Evolutionary conservation across 1,140 invertebrate genomes (phyloP).

Genomic region (Gonatopus flavifemur): DNA sequence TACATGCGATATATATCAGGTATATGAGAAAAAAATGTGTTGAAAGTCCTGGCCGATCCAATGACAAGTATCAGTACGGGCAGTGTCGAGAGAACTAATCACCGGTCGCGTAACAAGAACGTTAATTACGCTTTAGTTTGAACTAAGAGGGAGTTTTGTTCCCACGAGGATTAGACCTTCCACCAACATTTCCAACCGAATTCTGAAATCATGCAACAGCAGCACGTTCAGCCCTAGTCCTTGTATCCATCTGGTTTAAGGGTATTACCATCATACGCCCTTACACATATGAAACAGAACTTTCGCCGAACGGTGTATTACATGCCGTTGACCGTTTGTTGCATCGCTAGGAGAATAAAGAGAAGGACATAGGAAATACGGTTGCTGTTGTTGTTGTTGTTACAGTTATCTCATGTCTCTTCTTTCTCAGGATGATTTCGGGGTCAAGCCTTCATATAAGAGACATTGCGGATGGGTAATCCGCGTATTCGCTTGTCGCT

Average conservation of each 20-base stretch:
- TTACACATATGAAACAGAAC: constrained; percentile 23
- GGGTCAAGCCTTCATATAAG: constrained; percentile 6
- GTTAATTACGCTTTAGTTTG: constrained; percentile 34
- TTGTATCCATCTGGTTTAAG: no score
- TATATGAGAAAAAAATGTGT: no score
- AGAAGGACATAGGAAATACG: no score
- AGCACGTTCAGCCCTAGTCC: constrained; percentile 8
- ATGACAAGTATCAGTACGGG: constrained; percentile 10
- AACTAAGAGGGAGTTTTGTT: constrained; percentile 33
- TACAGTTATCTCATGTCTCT: constrained; percentile 9
- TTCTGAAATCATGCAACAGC: constrained; percentile 27
- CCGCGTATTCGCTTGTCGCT: constrained; percentile 14
- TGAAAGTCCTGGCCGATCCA: no score
- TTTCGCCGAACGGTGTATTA: no score
- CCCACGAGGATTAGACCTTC: constrained; percentile 25
- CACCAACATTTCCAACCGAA: no score
- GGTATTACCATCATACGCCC: constrained; percentile 29
- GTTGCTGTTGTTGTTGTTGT: no score
- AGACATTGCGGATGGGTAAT: constrained; percentile 14
- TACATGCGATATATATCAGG: no score
- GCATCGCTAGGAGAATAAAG: no score
- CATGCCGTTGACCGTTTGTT: not conserved
- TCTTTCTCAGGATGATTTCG: constrained; percentile 21
- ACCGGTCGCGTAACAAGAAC: constrained; percentile 28
- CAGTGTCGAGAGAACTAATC: constrained; percentile 27